Base-by-base conservation (phyloP, 2,113 vertebrate species). In the Ascaphus truei region DNA sequence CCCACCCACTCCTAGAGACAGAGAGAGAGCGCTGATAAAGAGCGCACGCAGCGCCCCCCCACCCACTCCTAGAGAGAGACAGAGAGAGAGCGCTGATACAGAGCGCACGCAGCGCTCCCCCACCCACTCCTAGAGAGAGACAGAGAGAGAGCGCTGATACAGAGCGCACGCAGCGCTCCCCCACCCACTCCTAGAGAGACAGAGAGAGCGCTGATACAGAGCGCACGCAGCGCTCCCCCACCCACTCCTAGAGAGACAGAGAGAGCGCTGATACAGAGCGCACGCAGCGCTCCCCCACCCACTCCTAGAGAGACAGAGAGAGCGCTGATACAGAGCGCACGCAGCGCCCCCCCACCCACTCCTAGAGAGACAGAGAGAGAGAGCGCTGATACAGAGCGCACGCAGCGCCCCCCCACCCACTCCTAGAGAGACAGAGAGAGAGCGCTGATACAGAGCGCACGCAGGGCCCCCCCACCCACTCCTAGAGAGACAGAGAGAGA, bases 291-390 rank as follows among this genome's bases (percentile, higher is more conserved):
- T 99, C 97, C 51, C 96, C 97, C 29, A 99, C 97, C 97, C 97
- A 99, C 79, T 99, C 97, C 96, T 99, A 77, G 39, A 73, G 68
- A 51, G 65, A 0, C 11, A 67, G 15, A 16, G 16, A 11, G 13
- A 7, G 0, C 68, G 22, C 55, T n/a, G 30, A 18, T 4, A 3
- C 48, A 10, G 96, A 98, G 79, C 98, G 98, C 59, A 98, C 89
- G 81, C 96, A 98, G 16, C 97, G 93, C 61, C 98, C 97, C 51
- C 96, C 97, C 29, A 99, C 97, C 97, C 97, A 99, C 79, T 99
- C 97, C 96, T 99, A 77, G 39, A 73, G 68, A 51, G 65, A 0
- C 11, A 67, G 15, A 16, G 16, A 11, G 13, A 7, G 0, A n/a
- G n/a, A n/a, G n/a, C 68, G 22, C 55, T n/a, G 30, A 18, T 4